Evolutionary conservation across 2,888 invertebrate species (phyloP), one percentile per base, ranked within the genome.

Genomic region (Leptothorax acervorum): DNA sequence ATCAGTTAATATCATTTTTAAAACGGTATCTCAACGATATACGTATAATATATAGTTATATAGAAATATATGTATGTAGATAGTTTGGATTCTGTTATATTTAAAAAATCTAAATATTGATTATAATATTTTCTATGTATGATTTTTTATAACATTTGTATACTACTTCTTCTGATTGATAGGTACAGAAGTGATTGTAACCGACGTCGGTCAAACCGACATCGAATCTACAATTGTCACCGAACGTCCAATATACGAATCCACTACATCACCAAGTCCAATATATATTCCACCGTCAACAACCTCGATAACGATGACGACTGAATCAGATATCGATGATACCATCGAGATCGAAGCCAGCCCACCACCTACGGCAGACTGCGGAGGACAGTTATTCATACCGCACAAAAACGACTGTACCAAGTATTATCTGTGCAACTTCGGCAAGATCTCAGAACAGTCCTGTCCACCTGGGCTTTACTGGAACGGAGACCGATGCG

Each of bases 401-500:
- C 94, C 96, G 0, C 97, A 98, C 92, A 95, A 96, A 23, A 93
- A 93, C 0, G 97, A 98, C 90, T 98, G 98, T 92, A 96, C 96
- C 87, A 97, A 97, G 93, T 98, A 98, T 93, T 97, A 97, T 89
- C 95, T 97, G 11, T 98, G 98, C 92, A 97, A 98, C 79, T 97
- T 97, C 91, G 98, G 97, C 31, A 95, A 96, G 74, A 96, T 97
- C 39, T 95, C 96, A 57, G 96, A 97, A 86, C 97, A 97, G 89
- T 95, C 95, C 3, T 98, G 98, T 93, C 97, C 98, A 0, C 95
- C 95, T 23, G 97, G 97, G 0, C 95, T 98, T 0, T 96, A 97
- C 89, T 98, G 98, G 98, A 97, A 97, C 93, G 96, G 96, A 94
- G 96, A 97, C 89, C 97, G 97, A 90, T 98, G 98, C 90, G 98